These are phyloP conservation scores for Apamea epomidion DNA, from an alignment of 2,888 invertebrate species.

Conservation along the genomic window DNA sequence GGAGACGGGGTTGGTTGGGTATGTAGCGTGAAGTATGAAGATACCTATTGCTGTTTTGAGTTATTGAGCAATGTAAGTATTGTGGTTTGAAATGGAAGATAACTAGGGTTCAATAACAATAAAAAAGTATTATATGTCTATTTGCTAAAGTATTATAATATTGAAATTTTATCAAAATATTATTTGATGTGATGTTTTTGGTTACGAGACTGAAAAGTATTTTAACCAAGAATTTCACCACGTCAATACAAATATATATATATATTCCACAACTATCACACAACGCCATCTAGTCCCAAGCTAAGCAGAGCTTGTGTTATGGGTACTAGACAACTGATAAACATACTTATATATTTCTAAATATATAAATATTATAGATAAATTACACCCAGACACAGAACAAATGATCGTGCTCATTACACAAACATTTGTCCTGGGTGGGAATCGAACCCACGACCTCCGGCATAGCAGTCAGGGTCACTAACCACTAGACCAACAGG, in stretches of 20 bases:
- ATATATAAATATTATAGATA: too few relatives aligned
- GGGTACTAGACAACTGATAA: too few relatives aligned
- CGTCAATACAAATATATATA: neutral
- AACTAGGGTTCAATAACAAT: neutral
- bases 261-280: too few relatives aligned
- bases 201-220: neutral
- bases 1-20: slow-evolving; percentile 31
- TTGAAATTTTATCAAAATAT: neutral
- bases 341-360: too few relatives aligned
- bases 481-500: too few relatives aligned
- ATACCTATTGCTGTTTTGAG: neutral
- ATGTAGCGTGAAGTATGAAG: neutral
- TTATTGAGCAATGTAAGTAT: neutral
- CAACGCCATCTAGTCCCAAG: too few relatives aligned
- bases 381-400: too few relatives aligned
- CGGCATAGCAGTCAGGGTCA: too few relatives aligned
- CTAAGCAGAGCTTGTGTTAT: too few relatives aligned
- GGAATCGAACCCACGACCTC: too few relatives aligned
- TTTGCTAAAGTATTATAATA: neutral
- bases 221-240: neutral
- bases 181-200: neutral
- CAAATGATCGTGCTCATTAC: too few relatives aligned
- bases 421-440: too few relatives aligned
- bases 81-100: neutral
- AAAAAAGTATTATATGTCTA: neutral